Evolutionary conservation across 2,113 vertebrate species (phyloP).

Genomic region (Macaca fascicularis): DNA sequence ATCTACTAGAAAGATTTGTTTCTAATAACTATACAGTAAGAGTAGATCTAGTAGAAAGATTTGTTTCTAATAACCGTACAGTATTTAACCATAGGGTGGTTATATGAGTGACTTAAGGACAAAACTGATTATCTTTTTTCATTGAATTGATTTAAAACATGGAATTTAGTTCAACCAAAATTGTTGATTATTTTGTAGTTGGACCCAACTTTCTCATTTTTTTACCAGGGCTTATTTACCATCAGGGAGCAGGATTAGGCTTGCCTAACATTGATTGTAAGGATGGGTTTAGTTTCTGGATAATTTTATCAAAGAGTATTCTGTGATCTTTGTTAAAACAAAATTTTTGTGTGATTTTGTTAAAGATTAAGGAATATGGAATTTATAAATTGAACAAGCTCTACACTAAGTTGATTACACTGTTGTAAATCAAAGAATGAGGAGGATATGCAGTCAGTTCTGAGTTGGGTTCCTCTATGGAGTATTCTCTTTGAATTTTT

Average conservation of each 20-base stretch:
- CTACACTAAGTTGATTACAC: neutral
- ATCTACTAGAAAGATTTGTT: too few relatives aligned
- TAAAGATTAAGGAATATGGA: slow-evolving; percentile 14
- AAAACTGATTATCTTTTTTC: slow-evolving; percentile 4
- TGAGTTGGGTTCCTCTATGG: neutral
- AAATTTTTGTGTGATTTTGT: neutral
- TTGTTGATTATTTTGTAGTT: slow-evolving; percentile 10
- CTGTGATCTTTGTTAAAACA: slow-evolving; percentile 7
- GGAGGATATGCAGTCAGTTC: neutral
- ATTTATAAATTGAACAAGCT: slow-evolving; percentile 36
- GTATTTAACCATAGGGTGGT: neutral
- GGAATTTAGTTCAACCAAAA: neutral
- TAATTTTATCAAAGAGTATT: neutral
- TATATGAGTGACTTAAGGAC: neutral
- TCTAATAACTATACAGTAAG: too few relatives aligned
- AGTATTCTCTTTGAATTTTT: neutral
- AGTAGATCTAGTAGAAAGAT: too few relatives aligned
- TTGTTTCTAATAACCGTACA: too few relatives aligned
- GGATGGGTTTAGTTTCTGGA: neutral
- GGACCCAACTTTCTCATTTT: neutral
- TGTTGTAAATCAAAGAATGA: neutral
- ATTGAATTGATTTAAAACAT: slow-evolving; percentile 29
- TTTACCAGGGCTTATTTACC: neutral
- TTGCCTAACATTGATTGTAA: neutral
- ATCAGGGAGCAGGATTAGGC: neutral